Evolutionary conservation across 2,797 vertebrate genomes (phyloP).

Genomic region (Dromococcyx pavoninus): DNA sequence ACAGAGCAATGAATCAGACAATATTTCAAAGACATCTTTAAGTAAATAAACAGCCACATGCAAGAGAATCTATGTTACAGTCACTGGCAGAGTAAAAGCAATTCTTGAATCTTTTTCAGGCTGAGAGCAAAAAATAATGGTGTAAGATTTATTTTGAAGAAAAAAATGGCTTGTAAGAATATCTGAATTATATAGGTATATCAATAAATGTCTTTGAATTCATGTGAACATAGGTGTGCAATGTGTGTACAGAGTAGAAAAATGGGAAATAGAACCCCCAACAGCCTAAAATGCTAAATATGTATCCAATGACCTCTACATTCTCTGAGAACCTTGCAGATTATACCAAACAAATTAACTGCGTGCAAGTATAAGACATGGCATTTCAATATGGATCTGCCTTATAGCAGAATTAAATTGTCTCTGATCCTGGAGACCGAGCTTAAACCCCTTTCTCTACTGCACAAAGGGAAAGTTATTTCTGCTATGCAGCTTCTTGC

Average conservation of each 20-base stretch:
- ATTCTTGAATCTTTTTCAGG: constrained; percentile 49
- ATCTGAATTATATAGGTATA: neutral
- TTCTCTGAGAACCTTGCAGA: neutral
- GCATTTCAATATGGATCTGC: neutral
- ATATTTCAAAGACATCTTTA: constrained; percentile 66
- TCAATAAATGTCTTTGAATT: neutral
- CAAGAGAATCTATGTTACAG: constrained; percentile 47
- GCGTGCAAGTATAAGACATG: neutral
- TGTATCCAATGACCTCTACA: fast-evolving
- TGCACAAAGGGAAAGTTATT: fast-evolving
- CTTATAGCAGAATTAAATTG: neutral
- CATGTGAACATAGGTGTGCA: neutral
- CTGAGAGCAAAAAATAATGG: constrained; percentile 42
- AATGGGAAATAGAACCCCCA: neutral
- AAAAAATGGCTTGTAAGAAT: constrained; percentile 25
- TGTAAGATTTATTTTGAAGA: constrained; percentile 22
- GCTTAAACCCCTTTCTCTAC: neutral
- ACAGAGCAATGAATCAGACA: constrained; percentile 66
- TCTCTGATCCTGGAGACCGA: neutral
- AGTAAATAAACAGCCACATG: constrained; percentile 62
- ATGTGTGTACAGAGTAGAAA: neutral
- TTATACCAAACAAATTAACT: neutral
- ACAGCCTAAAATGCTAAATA: neutral
- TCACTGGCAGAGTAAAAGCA: constrained; percentile 43
- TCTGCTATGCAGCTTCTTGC: fast-evolving